Base-by-base conservation (phyloP, 1,140 invertebrate genomes). In the Habropoda laboriosa region DNA sequence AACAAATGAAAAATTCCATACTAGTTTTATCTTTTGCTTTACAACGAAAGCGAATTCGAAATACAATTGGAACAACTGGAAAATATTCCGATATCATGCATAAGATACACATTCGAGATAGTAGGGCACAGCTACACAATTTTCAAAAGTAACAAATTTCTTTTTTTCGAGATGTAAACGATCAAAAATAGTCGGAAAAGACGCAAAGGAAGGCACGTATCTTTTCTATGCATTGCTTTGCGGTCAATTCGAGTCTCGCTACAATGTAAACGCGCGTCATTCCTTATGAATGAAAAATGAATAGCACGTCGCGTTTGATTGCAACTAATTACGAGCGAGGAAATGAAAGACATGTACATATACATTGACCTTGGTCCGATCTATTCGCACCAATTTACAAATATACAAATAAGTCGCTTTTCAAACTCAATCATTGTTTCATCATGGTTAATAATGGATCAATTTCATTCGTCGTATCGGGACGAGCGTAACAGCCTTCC, bases 331-430 rank as follows among this genome's bases (percentile, higher is more conserved):
- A 47, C 57, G 61, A 74, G 58, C 70, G 61, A 55, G 75, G 81
- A 71, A 80, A 84, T 84, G 81, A 84, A 83, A 80, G 76, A 84
- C 64, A 75, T 64, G 35, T 42, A 79, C 35, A 57, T n/a, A n/a
- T 81, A 79, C 64, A 57, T 78, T 58, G 67, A 72, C 49, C 79
- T 83, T 81, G 82, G 68, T 88, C 76, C 86, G 83, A 84, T 83
- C 82, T 81, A 71, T 81, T 87, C 87, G 61, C 79, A 83, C 72
- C 80, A 63, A 84, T 87, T 89, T 83, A 88, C 83, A 87, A 90
- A 90, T 87, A 79, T 86, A 89, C 80, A 88, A 89, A 89, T 88
- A 80, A 79, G n/a, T 76, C 45, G 47, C 64, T 32, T 42, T 70
- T 70, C 57, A 47, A 81, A 77, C 55, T 49, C 38, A 86, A 88